These are phyloP conservation scores for Drosophila koepferae DNA, from an alignment of 2,888 invertebrate genomes.

Conservation along the genomic window DNA sequence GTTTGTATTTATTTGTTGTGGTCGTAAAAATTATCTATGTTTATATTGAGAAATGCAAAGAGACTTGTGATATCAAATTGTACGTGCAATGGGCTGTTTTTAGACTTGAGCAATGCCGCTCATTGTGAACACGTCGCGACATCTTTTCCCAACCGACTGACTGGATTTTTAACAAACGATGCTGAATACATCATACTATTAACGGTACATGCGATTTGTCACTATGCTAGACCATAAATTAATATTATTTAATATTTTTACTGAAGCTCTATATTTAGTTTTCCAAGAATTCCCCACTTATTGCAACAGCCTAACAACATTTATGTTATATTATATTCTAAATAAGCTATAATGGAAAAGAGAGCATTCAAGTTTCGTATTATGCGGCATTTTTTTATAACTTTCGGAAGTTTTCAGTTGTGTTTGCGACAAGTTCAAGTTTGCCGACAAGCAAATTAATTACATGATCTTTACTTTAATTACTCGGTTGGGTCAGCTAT, in stretches of 20 bases:
- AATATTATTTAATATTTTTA: neutral
- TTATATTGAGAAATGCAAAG: slow-evolving; percentile 12
- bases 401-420: neutral
- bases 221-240: neutral
- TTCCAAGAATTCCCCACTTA: neutral
- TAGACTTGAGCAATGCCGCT: slow-evolving; percentile 10
- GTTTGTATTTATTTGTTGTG: neutral
- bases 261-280: neutral
- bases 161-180: slow-evolving; percentile 11
- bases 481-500: slow-evolving; percentile 13
- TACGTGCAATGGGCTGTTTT: slow-evolving; percentile 9
- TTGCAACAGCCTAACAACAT: too few relatives aligned
- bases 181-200: neutral
- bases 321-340: neutral
- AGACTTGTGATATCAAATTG: slow-evolving; percentile 18
- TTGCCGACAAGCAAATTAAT: slow-evolving; percentile 11
- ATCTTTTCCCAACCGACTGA: slow-evolving; percentile 12
- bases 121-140: slow-evolving; percentile 15
- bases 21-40: slow-evolving; percentile 8
- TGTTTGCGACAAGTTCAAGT: slow-evolving; percentile 33
- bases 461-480: slow-evolving; percentile 32
- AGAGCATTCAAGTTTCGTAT: slow-evolving; percentile 5
- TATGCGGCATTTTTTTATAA: neutral
- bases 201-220: neutral
- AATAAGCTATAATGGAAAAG: neutral